Conservation (phyloP, 2,888 invertebrate genomes). For the Hyalella azteca region DNA sequence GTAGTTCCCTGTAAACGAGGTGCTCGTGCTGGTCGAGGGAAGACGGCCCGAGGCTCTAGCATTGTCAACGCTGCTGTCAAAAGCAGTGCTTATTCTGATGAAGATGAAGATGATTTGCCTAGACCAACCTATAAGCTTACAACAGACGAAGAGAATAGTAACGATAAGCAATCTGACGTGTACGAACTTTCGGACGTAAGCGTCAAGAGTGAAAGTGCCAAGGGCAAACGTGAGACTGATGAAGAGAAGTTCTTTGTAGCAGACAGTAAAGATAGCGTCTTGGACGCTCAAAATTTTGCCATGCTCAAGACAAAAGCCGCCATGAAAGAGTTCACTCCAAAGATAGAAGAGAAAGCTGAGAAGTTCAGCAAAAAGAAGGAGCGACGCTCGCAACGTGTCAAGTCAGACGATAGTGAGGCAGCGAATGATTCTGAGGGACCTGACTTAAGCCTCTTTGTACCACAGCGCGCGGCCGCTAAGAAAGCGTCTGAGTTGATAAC, state of each 20-base stretch:
- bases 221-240: slow-evolving; percentile 27
- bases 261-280: slow-evolving; percentile 44
- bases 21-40: slow-evolving; percentile 6
- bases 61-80: background rate
- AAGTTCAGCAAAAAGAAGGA: slow-evolving; percentile 48
- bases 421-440: slow-evolving; percentile 4
- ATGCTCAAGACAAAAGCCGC: slow-evolving; percentile 58
- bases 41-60: background rate
- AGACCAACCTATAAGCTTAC: slow-evolving; percentile 56
- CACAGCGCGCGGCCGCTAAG: slow-evolving; percentile 56
- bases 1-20: background rate
- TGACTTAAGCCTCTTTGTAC: slow-evolving; percentile 51
- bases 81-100: slow-evolving; percentile 37
- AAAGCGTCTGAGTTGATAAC: slow-evolving; percentile 57
- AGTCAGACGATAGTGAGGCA: slow-evolving; percentile 4
- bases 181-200: slow-evolving; percentile 10
- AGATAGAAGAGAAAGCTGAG: slow-evolving; percentile 54
- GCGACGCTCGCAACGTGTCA: background rate
- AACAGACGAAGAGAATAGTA: slow-evolving; percentile 55
- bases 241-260: background rate
- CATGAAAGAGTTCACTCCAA: slow-evolving; percentile 58
- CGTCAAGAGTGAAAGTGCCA: slow-evolving; percentile 2
- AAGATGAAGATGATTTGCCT: slow-evolving; percentile 56
- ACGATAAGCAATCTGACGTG: slow-evolving; percentile 38
- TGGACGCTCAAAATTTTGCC: slow-evolving; percentile 47